Conservation (phyloP, 2,113 vertebrate genomes). For the Microcebus tavaratra region DNA sequence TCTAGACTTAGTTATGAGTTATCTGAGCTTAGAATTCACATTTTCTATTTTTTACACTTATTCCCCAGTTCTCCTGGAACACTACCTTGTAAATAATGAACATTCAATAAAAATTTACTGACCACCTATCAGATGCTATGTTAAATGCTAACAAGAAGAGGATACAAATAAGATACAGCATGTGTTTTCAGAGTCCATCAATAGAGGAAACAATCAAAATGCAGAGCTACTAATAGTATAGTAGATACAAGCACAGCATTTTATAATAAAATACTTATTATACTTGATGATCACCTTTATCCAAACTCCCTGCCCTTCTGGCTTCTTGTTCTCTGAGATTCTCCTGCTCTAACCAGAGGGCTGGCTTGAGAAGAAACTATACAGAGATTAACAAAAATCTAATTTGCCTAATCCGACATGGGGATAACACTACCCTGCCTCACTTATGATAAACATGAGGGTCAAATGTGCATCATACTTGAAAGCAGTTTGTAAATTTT, state of each 20-base stretch:
- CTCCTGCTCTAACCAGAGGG: neutral
- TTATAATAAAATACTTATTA: neutral
- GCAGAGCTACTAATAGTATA: rapidly evolving
- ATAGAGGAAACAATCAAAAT: neutral
- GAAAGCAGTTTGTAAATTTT: neutral
- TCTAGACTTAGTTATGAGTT: neutral
- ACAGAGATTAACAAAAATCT: neutral
- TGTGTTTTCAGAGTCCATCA: neutral
- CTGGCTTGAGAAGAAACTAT: neutral
- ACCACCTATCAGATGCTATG: neutral
- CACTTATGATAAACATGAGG: neutral
- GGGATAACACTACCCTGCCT: neutral
- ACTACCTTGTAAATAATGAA: neutral
- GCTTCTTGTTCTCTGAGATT: neutral
- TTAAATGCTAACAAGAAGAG: neutral
- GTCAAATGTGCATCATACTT: neutral
- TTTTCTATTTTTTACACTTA: neutral
- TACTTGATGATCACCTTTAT: neutral
- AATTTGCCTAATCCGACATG: neutral
- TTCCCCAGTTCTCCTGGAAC: neutral
- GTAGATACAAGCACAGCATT: rapidly evolving
- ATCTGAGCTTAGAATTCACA: neutral
- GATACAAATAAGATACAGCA: neutral
- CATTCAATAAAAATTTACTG: neutral
- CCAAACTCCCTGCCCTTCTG: neutral